Conservation (phyloP, 2,113 vertebrate genomes). For the Circaetus gallicus region DNA sequence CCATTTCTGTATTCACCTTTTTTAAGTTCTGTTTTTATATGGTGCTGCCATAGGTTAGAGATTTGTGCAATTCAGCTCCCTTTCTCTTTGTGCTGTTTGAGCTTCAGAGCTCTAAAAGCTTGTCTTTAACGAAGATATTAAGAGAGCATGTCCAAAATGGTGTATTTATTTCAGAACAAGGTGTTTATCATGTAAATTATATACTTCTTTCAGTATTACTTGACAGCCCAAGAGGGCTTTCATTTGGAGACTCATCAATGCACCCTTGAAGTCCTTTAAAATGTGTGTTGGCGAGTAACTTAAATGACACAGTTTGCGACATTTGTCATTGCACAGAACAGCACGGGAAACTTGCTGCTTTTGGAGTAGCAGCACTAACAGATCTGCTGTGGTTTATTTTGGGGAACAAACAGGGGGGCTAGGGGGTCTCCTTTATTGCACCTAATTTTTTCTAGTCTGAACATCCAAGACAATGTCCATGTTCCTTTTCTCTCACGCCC, state of each 20-base stretch:
- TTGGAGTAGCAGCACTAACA: not conserved
- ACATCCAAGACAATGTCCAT: not conserved
- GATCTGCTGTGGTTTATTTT: not conserved
- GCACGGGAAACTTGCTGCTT: not conserved
- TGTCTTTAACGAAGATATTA: not conserved
- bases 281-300: not conserved
- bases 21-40: not conserved
- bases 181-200: not conserved
- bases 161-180: not conserved
- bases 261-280: not conserved
- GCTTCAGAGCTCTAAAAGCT: not conserved
- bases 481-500: not conserved
- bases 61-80: not conserved
- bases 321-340: not conserved
- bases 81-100: not conserved
- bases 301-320: not conserved
- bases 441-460: not conserved
- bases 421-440: not conserved
- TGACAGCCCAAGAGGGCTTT: not conserved
- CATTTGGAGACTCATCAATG: not conserved
- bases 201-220: not conserved
- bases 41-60: not conserved
- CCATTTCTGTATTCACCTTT: not conserved
- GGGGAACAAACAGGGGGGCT: fast-evolving
- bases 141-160: not conserved